Evolutionary conservation across 2,113 vertebrate genomes (phyloP).

Genomic region (Empidonax alnorum): DNA sequence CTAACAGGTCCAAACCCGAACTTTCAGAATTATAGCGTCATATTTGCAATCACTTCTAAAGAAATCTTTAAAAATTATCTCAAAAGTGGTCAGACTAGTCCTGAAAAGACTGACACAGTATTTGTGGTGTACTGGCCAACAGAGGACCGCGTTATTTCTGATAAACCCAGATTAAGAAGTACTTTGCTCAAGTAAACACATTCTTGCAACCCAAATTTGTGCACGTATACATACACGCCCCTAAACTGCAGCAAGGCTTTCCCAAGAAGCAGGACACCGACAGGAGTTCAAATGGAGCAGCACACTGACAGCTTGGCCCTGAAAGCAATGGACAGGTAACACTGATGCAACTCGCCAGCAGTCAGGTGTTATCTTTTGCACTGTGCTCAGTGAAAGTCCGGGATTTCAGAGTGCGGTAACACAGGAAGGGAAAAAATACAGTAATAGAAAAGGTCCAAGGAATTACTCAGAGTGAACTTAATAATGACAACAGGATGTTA

Average conservation of each 20-base stretch:
- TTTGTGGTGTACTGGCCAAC: neutral
- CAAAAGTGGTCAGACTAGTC: neutral
- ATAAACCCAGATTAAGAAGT: neutral
- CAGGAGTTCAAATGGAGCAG: neutral
- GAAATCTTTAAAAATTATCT: neutral
- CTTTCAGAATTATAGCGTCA: neutral
- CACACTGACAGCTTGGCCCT: neutral
- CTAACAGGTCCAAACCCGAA: neutral
- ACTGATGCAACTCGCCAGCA: neutral
- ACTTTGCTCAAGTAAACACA: neutral
- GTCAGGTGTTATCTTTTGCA: neutral
- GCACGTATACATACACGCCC: too few relatives aligned
- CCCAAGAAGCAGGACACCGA: neutral
- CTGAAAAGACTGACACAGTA: rapidly evolving
- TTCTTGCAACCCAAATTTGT: neutral
- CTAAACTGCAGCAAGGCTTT: neutral
- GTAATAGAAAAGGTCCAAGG: neutral
- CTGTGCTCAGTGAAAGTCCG: neutral
- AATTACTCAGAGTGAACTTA: neutral
- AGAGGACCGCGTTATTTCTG: neutral
- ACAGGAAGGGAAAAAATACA: rapidly evolving
- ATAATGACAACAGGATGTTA: neutral
- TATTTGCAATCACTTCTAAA: neutral
- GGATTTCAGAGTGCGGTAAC: neutral
- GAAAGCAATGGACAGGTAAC: neutral